These are phyloP conservation scores for Alfaro cultratus DNA, from an alignment of 2,797 vertebrate species.

Conservation along the genomic window DNA sequence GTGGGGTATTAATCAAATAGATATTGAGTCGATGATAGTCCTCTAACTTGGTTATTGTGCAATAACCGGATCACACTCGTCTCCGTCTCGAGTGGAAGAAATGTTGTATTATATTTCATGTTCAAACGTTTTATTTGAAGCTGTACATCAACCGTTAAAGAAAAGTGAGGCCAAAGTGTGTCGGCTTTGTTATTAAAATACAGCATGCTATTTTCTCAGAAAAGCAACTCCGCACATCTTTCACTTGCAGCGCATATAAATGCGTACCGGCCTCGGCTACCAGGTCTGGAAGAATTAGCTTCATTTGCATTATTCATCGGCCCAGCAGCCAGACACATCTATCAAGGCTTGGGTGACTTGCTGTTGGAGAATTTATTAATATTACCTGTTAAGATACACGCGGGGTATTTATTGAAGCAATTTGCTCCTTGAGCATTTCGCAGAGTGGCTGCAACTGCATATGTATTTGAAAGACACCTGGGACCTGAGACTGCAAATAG, in stretches of 20 bases:
- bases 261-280: constrained; percentile 63
- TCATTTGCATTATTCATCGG: constrained; percentile 78
- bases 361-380: constrained; percentile 67
- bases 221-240: constrained; percentile 66
- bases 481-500: constrained; percentile 42
- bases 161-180: constrained; percentile 48
- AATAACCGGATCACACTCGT: background rate
- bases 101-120: background rate
- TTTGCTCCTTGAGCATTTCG: constrained; percentile 52
- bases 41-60: background rate
- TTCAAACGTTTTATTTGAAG: constrained; percentile 11
- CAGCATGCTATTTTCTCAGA: constrained; percentile 62
- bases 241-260: constrained; percentile 63
- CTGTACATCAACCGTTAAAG: constrained; percentile 34
- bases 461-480: constrained; percentile 11
- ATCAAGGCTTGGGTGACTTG: constrained; percentile 64
- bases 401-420: constrained; percentile 67
- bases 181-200: constrained; percentile 61
- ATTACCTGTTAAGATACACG: constrained; percentile 66
- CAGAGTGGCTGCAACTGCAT: constrained; percentile 47
- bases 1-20: background rate
- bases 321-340: constrained; percentile 65
- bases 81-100: background rate
- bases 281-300: constrained; percentile 67
- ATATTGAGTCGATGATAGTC: background rate